Evolutionary conservation across 2,888 invertebrate species (phyloP).

Genomic region (Rhagonycha lutea): DNA sequence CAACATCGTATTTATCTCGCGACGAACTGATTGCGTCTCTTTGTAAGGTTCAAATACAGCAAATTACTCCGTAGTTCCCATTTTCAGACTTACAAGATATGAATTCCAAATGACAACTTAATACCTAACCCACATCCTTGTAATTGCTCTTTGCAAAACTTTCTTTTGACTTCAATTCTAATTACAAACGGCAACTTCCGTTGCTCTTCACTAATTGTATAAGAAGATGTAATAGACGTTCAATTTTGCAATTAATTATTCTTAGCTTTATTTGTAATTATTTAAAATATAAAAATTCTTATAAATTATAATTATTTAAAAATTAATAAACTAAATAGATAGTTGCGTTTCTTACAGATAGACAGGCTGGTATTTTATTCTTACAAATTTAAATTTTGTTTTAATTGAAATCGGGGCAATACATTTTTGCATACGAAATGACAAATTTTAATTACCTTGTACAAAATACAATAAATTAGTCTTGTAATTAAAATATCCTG

Average conservation of each 20-base stretch:
- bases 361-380: too few relatives aligned
- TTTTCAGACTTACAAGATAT: conserved; percentile 20
- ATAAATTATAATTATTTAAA: too few relatives aligned
- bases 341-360: too few relatives aligned
- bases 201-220: conserved; percentile 10
- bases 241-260: background rate
- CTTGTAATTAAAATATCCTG: too few relatives aligned
- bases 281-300: too few relatives aligned
- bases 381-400: too few relatives aligned
- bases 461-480: too few relatives aligned
- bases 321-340: too few relatives aligned
- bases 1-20: conserved; percentile 8
- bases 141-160: conserved; percentile 16
- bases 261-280: background rate
- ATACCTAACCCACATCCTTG: conserved; percentile 14
- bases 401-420: too few relatives aligned
- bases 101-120: conserved; percentile 20
- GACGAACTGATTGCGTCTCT: conserved; percentile 15
- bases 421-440: too few relatives aligned
- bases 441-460: too few relatives aligned
- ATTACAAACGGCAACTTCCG: background rate
- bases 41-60: conserved; percentile 19
- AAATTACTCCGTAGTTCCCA: conserved; percentile 18
- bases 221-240: background rate
- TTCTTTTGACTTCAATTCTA: background rate